A percentile compares a stretch with the other conserved stretches of the same genome.
Conservation (phyloP, 2,797 vertebrate genomes). For the Ctenosaura bakeri region DNA sequence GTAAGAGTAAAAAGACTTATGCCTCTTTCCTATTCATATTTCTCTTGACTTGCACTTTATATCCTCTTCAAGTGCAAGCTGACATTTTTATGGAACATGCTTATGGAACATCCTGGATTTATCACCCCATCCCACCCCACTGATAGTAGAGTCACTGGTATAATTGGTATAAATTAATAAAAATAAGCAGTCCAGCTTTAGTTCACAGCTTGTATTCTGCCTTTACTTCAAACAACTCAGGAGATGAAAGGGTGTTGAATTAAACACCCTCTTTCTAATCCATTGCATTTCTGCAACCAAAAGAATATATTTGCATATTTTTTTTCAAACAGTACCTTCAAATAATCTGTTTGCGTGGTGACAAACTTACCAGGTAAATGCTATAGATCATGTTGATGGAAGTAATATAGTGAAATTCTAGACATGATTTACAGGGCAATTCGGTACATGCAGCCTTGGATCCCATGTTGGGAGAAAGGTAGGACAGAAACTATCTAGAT, state of each 20-base stretch:
- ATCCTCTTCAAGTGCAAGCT: conserved; percentile 27
- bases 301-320: not conserved
- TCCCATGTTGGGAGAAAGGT: too few relatives aligned
- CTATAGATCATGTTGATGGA: too few relatives aligned
- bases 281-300: not conserved
- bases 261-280: not conserved
- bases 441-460: too few relatives aligned
- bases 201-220: not conserved
- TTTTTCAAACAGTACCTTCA: not conserved
- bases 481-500: too few relatives aligned
- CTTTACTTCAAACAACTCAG: not conserved
- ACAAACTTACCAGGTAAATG: not conserved
- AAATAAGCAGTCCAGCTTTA: conserved; percentile 10
- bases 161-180: too few relatives aligned
- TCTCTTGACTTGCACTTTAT: not conserved
- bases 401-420: too few relatives aligned
- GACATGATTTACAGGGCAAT: too few relatives aligned
- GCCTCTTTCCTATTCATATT: not conserved
- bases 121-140: too few relatives aligned
- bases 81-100: too few relatives aligned
- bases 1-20: not conserved
- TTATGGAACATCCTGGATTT: too few relatives aligned
- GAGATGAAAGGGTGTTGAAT: not conserved
- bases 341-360: not conserved
- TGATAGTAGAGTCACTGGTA: too few relatives aligned